phyloP scores from a whole-genome alignment of 1,140 invertebrate species.

The Orussus abietinus region DNA sequence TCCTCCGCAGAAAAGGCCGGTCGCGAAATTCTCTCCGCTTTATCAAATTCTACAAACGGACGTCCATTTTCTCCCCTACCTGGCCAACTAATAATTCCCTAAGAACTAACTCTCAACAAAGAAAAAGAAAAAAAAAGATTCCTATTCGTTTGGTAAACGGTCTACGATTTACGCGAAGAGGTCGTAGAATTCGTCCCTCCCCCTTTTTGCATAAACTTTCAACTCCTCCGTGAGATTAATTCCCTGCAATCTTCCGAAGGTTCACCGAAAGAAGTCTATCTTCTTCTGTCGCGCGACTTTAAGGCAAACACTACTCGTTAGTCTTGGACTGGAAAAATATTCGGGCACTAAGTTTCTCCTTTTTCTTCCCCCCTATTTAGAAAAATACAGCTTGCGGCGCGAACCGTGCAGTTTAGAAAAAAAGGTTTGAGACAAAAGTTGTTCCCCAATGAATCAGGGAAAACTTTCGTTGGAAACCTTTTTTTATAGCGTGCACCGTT shows the following conservation, averaged over 20 bases:
- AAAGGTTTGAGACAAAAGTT: no score
- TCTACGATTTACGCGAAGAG: neutral
- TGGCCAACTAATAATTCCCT: no score
- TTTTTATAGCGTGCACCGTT: no score
- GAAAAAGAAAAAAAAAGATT: slow-evolving; percentile 4
- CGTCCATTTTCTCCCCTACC: neutral
- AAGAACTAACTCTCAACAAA: no score
- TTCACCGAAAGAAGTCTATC: neutral
- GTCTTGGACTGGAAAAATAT: slow-evolving; percentile 14
- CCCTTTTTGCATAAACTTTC: slow-evolving; percentile 4
- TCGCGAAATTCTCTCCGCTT: slow-evolving; percentile 3
- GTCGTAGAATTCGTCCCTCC: neutral
- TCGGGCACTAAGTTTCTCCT: slow-evolving; percentile 4
- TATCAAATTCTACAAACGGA: neutral
- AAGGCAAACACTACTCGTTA: neutral
- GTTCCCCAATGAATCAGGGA: no score
- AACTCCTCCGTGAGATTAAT: slow-evolving; percentile 1
- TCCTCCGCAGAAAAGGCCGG: neutral
- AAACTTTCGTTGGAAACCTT: no score
- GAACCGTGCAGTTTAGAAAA: slow-evolving; percentile 14
- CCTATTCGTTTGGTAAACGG: neutral
- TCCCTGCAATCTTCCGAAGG: no score
- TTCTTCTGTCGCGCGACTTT: neutral
- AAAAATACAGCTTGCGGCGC: slow-evolving; percentile 10
- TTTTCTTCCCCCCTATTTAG: slow-evolving; percentile 5